Percentiles rank a stretch among this genome's conserved stretches.
phyloP scores from a whole-genome alignment of 2,888 invertebrate genomes.

The Mycogona germanica region DNA sequence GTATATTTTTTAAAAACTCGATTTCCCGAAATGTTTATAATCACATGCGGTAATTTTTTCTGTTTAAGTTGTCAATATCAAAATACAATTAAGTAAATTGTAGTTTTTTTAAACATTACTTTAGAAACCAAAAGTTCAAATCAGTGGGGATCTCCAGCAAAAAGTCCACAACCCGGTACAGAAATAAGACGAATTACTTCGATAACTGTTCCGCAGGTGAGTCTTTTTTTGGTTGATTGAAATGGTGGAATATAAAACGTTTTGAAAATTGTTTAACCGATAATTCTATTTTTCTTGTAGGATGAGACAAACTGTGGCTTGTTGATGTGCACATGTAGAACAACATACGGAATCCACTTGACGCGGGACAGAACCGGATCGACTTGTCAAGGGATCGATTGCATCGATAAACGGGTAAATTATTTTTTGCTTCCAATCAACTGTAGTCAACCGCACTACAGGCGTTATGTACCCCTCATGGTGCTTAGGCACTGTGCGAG shows the following conservation, averaged over 20 bases:
- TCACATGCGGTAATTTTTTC: too few relatives aligned
- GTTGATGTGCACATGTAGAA: slow-evolving; percentile 3
- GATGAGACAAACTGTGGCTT: neutral
- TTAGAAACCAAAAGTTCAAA: neutral
- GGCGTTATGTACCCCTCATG: too few relatives aligned
- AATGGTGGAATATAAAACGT: neutral
- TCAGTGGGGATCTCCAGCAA: neutral
- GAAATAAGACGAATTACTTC: neutral
- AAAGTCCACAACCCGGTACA: neutral
- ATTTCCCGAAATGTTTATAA: too few relatives aligned
- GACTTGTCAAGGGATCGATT: slow-evolving; percentile 19
- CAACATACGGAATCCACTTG: neutral
- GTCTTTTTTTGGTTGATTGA: neutral
- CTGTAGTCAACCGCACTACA: too few relatives aligned
- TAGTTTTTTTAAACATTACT: neutral
- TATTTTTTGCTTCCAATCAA: neutral
- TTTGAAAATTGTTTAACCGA: neutral
- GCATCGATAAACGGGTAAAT: slow-evolving; percentile 19
- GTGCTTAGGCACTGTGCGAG: too few relatives aligned
- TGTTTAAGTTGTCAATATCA: too few relatives aligned
- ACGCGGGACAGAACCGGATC: neutral
- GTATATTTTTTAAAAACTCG: too few relatives aligned
- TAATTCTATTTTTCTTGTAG: neutral
- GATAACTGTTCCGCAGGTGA: slow-evolving; percentile 2
- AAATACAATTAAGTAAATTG: too few relatives aligned